Conservation (phyloP, 2,888 invertebrate species). For the Gastrophysa polygoni region DNA sequence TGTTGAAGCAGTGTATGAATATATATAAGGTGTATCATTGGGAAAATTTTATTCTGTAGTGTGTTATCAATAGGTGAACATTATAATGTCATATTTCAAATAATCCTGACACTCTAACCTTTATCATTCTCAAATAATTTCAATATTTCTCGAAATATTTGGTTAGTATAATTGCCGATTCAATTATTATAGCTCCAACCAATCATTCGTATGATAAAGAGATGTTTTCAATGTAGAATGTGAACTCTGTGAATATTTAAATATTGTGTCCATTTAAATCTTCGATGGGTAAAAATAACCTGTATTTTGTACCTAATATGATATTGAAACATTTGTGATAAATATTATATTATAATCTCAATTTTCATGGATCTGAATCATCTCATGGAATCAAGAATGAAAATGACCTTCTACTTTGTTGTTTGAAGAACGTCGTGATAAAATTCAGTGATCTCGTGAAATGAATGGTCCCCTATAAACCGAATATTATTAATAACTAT, state of each 20-base stretch:
- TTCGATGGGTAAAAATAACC: slow-evolving; percentile 23
- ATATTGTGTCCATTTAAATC: slow-evolving; percentile 28
- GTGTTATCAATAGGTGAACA: too few species aligned
- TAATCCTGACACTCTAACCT: too few species aligned
- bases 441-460: neutral
- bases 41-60: too few species aligned
- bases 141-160: too few species aligned
- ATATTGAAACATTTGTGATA: slow-evolving; percentile 29
- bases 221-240: slow-evolving; percentile 13
- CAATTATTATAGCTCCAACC: neutral
- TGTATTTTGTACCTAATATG: slow-evolving; percentile 32
- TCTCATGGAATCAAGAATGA: slow-evolving; percentile 7
- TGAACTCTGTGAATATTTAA: slow-evolving; percentile 23
- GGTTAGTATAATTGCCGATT: neutral
- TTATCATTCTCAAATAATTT: too few species aligned
- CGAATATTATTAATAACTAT: slow-evolving; percentile 5
- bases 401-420: neutral
- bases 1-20: too few species aligned
- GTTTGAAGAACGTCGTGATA: neutral
- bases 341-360: slow-evolving; percentile 22
- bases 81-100: too few species aligned
- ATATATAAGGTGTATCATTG: too few species aligned
- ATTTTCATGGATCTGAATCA: slow-evolving; percentile 17
- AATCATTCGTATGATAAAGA: neutral
- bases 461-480: slow-evolving; percentile 6